Evolutionary conservation across 2,113 vertebrate genomes (phyloP).

Genomic region (Calyptommatus sinebrachiatus): DNA sequence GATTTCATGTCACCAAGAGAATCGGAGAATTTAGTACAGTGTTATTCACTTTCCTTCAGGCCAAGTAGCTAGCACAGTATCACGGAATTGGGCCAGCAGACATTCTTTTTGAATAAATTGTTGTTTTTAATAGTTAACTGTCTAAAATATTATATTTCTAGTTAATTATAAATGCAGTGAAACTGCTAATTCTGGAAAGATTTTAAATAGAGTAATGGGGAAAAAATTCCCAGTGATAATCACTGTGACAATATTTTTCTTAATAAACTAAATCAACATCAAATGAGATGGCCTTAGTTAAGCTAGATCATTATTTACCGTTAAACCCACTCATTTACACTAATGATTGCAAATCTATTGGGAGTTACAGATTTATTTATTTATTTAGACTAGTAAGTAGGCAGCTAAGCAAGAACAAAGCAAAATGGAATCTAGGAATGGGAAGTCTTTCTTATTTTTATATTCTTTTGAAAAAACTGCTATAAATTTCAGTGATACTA

Average conservation of each 20-base stretch:
- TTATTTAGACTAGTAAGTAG: background rate
- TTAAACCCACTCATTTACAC: background rate
- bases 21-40: background rate
- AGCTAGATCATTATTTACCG: background rate
- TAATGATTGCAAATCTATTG: background rate
- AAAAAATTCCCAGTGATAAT: background rate
- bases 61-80: background rate
- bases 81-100: background rate
- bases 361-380: slow-evolving; percentile 4
- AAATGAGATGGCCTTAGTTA: background rate
- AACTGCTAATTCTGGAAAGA: background rate
- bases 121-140: slow-evolving; percentile 2
- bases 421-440: background rate
- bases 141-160: slow-evolving; percentile 7
- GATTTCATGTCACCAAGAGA: background rate
- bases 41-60: background rate
- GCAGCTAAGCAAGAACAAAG: background rate
- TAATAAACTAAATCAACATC: slow-evolving; percentile 14
- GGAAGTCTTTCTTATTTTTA: background rate
- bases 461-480: too few relatives aligned
- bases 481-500: too few relatives aligned
- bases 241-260: background rate
- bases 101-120: background rate
- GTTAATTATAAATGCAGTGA: slow-evolving; percentile 16
- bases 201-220: slow-evolving; percentile 4